Evolutionary conservation across 2,888 invertebrate genomes (phyloP), one percentile per base, ranked within the genome.

Genomic region (Lasius platythorax): DNA sequence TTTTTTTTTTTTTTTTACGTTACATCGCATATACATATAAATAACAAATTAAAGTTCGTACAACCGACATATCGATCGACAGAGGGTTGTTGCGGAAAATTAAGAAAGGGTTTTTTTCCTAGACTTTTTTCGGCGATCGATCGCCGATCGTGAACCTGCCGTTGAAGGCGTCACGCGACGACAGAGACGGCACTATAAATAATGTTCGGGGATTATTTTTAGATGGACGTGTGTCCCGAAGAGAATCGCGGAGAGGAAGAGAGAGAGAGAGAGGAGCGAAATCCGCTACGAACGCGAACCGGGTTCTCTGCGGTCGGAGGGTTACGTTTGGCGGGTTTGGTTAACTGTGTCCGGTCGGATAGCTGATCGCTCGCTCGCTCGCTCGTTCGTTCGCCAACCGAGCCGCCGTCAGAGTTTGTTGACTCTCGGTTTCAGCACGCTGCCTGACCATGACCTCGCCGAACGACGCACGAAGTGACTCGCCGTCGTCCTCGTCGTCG

Each of bases 361-460:
- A 75, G 85, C 72, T 83, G 85, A 91, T 76, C 67, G 87, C 75
- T 86, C 85, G 88, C 72, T 89, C 84, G 89, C 83, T 88, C 85
- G 87, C 76, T 88, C 82, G 85, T 85, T 73, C 61, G 82, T 84
- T 85, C 82, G 68, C 76, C 70, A 72, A 64, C 73, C 73, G 75
- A 63, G 66, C 82, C 87, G 85, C 86, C 84, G 83, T 89, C 88
- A 92, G 94, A 94, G 94, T 94, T 95, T 95, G 93, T 94, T 94
- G 94, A 95, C 94, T 95, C 94, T 94, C 94, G 88, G 93, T 94
- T 95, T 95, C 94, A 94, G 92, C 92, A 91, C 92, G 89, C 88
- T 93, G 90, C 91, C 94, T 94, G 95, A 94, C 94, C 95, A 94
- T 94, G 95, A 94, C 95, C 95, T 95, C 93, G 91, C 93, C 93